Evolutionary conservation across 2,113 vertebrate genomes (phyloP), one percentile per base, ranked within the genome.

Genomic region (Chionomys nivalis): DNA sequence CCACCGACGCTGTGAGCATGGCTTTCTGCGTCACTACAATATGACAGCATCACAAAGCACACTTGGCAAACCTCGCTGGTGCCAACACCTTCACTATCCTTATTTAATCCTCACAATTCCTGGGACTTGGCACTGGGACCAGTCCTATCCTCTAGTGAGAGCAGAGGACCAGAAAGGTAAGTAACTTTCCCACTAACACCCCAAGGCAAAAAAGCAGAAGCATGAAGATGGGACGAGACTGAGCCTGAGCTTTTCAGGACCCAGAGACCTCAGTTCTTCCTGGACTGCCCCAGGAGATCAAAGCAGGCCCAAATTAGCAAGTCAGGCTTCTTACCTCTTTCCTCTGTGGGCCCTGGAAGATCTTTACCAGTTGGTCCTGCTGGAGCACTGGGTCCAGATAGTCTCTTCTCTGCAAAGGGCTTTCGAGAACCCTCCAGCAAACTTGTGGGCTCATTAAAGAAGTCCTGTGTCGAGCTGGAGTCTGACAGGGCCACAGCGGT

Each of bases 401-500:
- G 98, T 94, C 97, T 99, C 98, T 99, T 99, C 87, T 99, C 99
- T 33, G 98, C 97, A 79, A 96, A 98, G 52, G 98, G 95, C 97
- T 99, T 99, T 97, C 99, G 99, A 70, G 98, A 98, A 97, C 99
- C 99, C 98, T 99, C 99, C 93, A 99, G 99, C 7, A 99, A 99
- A 97, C 98, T 99, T 97, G 99, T 95, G 17, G 99, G 99, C 94
- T 99, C 99, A 26, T 98, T 98, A 97, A 99, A 99, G 96, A 99
- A 99, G 87, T 99, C 99, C 98, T 99, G 99, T 3, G 99, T 99
- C 39, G 99, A 99, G 98, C 99, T 99, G 98, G 99, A 99, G 97
- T 99, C 99, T 3, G 99, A 99, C 44, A 99, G 99, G 58, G 99
- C 98, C 36, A 99, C 99, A 7, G 99, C 99, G 39, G 99, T 99